Evolutionary conservation across 2,888 invertebrate species (phyloP), one percentile per base, ranked within the genome.

Genomic region (Acrobasis suavella): DNA sequence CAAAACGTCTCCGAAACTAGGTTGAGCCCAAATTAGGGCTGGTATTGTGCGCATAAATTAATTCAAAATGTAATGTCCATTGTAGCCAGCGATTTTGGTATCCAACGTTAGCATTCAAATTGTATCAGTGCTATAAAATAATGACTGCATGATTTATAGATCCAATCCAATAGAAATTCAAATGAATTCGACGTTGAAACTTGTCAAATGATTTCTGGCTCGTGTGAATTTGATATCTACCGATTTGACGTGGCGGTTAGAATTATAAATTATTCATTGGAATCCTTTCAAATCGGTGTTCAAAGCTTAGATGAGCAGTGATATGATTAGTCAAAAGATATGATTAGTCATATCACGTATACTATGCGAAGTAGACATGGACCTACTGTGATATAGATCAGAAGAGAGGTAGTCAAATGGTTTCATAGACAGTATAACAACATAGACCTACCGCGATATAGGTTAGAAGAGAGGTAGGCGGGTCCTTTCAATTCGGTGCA

Each of bases 31-130:
- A 55, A 16, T 55, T 39, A 16, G 38, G 38, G n/a, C 55, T 38
- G 38, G 55, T 17, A 39, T 55, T 55, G 39, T 55, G 55, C 15
- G 39, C 37, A 55, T 39, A 55, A 39, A 55, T 39, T 55, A 55
- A 55, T 55, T 39, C 39, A 39, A 39, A 55, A 55, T 54, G 5
- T 54, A 54, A 54, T 55, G 39, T 39, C 55, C 39, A 55, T 55
- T 39, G 9, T 39, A 55, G n/a, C 54, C 37, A 38, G 39, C 39
- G 38, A 55, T 39, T 39, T 38, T 16, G 10, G 10, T 42, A 42
- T 56, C 46, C 56, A 46, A 22, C 16, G 56, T 56, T 17, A 56
- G 17, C 55, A 56, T 56, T 42, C 14, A 17, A 56, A 56, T 39
- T 12, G 42, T 56, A 42, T 56, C 42, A 56, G 39, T 42, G 7